Evolutionary conservation across 2,113 vertebrate genomes (phyloP).

Genomic region (Suncus etruscus): DNA sequence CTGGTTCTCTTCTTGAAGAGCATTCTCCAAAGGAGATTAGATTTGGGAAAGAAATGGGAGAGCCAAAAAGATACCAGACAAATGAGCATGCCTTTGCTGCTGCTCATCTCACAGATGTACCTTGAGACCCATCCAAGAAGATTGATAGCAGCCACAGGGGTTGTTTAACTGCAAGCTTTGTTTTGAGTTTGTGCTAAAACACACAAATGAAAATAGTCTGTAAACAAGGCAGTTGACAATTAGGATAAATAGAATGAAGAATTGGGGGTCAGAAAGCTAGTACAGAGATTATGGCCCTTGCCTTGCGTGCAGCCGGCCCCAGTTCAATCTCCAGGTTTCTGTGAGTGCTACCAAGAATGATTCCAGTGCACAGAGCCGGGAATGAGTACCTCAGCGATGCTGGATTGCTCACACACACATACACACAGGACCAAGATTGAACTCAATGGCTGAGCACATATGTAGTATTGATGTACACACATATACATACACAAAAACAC

Average conservation of each 20-base stretch:
- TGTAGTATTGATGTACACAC: too few relatives aligned
- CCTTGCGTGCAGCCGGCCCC: too few relatives aligned
- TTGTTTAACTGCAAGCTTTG: slow-evolving; percentile 45
- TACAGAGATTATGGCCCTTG: too few relatives aligned
- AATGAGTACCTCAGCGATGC: too few relatives aligned
- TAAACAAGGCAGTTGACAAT: slow-evolving; percentile 57
- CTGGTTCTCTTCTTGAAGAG: slow-evolving; percentile 1
- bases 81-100: slow-evolving; percentile 57
- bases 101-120: background rate
- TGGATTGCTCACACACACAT: too few relatives aligned
- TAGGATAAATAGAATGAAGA: slow-evolving; percentile 18
- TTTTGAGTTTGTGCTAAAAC: slow-evolving; percentile 41
- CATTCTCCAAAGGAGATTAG: background rate
- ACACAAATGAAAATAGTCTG: slow-evolving; percentile 58
- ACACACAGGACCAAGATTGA: too few relatives aligned
- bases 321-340: too few relatives aligned
- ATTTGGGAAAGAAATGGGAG: background rate
- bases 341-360: too few relatives aligned
- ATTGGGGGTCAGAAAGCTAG: too few relatives aligned
- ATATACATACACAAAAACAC: too few relatives aligned
- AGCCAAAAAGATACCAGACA: slow-evolving; percentile 49
- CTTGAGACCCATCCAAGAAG: slow-evolving; percentile 60
- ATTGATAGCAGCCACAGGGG: slow-evolving; percentile 65
- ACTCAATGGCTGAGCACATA: too few relatives aligned
- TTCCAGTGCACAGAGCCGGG: too few relatives aligned